phyloP scores from a whole-genome alignment of 2,113 vertebrate genomes.

The Globicephala melas region DNA sequence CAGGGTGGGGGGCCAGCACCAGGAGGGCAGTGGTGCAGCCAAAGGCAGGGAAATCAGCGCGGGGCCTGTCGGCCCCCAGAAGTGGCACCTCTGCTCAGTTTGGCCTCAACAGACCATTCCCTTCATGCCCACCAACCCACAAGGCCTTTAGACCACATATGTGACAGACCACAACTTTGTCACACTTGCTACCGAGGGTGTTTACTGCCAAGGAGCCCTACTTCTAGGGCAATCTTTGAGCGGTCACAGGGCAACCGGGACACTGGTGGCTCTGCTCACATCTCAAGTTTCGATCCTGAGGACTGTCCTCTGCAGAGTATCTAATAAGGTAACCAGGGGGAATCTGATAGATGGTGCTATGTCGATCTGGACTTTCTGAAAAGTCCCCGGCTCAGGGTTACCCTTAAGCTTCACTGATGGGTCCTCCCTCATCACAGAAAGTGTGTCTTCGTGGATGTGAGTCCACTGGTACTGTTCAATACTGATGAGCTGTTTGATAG shows the following conservation, averaged over 20 bases:
- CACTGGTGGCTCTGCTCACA: conserved; percentile 80
- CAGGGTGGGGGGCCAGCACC: not conserved
- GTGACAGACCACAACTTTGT: conserved; percentile 84
- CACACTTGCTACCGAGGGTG: conserved; percentile 83
- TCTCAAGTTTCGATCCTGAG: conserved; percentile 82
- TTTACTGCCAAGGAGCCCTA: conserved; percentile 84
- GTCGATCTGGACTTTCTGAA: conserved; percentile 79
- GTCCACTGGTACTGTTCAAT: conserved; percentile 86
- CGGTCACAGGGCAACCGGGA: conserved; percentile 82
- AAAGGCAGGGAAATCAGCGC: not conserved
- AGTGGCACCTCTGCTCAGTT: not conserved
- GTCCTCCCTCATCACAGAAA: conserved; percentile 88
- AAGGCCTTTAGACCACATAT: not conserved
- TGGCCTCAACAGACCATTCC: not conserved
- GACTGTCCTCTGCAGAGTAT: conserved; percentile 58
- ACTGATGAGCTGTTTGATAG: conserved; percentile 88
- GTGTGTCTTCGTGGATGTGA: conserved; percentile 88
- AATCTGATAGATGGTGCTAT: conserved; percentile 80
- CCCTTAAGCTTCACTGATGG: conserved; percentile 88
- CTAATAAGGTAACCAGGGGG: conserved; percentile 83
- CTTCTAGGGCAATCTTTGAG: conserved; percentile 84
- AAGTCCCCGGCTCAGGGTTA: conserved; percentile 86
- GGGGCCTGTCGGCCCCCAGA: fast-evolving
- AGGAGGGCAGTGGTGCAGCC: not conserved
- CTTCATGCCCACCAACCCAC: not conserved